phyloP scores from a whole-genome alignment of 2,888 invertebrate genomes.

The Fabriciana adippe region DNA sequence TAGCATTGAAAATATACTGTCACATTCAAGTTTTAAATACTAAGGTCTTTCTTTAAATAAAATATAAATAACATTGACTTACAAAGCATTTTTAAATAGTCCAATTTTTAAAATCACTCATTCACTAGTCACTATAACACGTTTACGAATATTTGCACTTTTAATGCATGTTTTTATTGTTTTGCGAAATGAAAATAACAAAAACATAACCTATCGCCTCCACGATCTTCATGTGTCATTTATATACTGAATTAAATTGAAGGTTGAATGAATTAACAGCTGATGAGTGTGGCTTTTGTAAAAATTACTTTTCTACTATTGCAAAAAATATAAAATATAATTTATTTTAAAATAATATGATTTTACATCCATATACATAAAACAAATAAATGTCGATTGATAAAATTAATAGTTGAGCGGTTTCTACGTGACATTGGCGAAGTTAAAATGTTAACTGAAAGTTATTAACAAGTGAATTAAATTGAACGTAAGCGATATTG shows the following conservation, averaged over 20 bases:
- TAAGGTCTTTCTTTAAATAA: background rate
- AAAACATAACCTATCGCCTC: slow-evolving; percentile 35
- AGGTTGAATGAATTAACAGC: slow-evolving; percentile 48
- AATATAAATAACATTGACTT: background rate
- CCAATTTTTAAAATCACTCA: background rate
- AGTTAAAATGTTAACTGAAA: no score
- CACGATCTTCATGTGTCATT: slow-evolving; percentile 34
- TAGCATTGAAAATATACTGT: background rate
- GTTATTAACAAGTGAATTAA: no score
- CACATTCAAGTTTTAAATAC: background rate
- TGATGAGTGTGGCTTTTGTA: slow-evolving; percentile 41
- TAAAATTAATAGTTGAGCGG: no score
- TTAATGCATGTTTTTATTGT: background rate
- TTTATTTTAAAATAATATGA: background rate
- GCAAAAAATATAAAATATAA: no score
- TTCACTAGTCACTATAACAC: slow-evolving; percentile 1
- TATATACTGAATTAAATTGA: slow-evolving; percentile 33
- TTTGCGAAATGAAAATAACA: slow-evolving; percentile 25
- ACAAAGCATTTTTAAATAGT: background rate
- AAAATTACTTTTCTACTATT: slow-evolving; percentile 15
- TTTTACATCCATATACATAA: no score
- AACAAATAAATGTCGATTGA: no score
- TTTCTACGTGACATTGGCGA: no score
- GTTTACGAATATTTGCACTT: background rate
- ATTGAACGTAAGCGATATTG: no score